These are phyloP conservation scores for Tetraneura akinire DNA, from an alignment of 1,140 invertebrate genomes.

Conservation along the genomic window DNA sequence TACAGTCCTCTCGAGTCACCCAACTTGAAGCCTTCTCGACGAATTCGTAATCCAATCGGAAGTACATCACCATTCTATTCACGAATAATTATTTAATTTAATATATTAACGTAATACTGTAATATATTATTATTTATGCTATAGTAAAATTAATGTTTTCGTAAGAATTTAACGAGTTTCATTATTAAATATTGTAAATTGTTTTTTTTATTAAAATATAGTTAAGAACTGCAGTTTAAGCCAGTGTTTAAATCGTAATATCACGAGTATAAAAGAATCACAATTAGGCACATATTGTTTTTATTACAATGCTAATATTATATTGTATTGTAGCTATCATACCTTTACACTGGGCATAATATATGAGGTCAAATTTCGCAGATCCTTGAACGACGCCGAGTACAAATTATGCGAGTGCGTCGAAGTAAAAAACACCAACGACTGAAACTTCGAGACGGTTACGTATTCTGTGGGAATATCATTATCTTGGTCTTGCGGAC, in stretches of 20 bases:
- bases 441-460: conserved; percentile 2
- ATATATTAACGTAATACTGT: not conserved
- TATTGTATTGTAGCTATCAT: too few relatives aligned
- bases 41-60: not conserved
- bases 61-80: conserved; percentile 18
- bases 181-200: too few relatives aligned
- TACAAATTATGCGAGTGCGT: not conserved
- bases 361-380: conserved; percentile 24
- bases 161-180: conserved; percentile 11
- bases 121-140: too few relatives aligned
- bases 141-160: not conserved
- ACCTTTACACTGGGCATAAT: not conserved
- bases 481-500: too few relatives aligned
- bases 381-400: conserved; percentile 26
- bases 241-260: too few relatives aligned
- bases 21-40: conserved; percentile 4
- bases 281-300: too few relatives aligned
- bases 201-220: too few relatives aligned
- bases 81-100: not conserved
- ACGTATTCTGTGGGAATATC: conserved; percentile 15
- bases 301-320: too few relatives aligned
- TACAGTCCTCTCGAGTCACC: conserved; percentile 16
- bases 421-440: conserved; percentile 9
- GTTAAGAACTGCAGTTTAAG: too few relatives aligned
- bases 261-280: too few relatives aligned